Evolutionary conservation across 2,888 invertebrate genomes (phyloP).

Genomic region (Calameuta filiformis): DNA sequence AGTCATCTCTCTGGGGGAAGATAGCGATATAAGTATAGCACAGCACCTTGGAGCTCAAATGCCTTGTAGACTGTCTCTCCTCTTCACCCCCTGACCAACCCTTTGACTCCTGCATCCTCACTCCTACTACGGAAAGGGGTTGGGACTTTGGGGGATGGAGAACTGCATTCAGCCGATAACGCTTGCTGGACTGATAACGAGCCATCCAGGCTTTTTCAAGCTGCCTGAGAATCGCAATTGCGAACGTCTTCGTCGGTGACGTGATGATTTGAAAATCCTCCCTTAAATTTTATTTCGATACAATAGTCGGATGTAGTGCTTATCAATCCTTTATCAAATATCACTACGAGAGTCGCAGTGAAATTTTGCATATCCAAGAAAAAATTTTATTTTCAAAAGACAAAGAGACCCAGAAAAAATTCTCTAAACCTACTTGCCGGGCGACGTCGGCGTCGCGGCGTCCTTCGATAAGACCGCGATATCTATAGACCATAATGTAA

Average conservation of each 20-base stretch:
- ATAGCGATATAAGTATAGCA: slow-evolving; percentile 37
- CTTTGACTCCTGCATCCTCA: slow-evolving; percentile 26
- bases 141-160: slow-evolving; percentile 46
- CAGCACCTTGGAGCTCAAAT: slow-evolving; percentile 46
- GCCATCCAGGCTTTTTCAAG: slow-evolving; percentile 60
- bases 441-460: not conserved
- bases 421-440: not conserved
- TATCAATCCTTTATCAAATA: no score
- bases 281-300: not conserved
- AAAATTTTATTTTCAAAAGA: not conserved
- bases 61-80: slow-evolving; percentile 26
- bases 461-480: not conserved
- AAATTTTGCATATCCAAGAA: not conserved
- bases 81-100: slow-evolving; percentile 17
- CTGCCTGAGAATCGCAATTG: slow-evolving; percentile 6
- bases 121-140: slow-evolving; percentile 27
- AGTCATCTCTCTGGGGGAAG: slow-evolving; percentile 60
- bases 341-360: not conserved
- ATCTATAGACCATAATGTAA: not conserved
- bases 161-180: slow-evolving; percentile 55
- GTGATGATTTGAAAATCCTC: not conserved
- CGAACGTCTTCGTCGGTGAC: slow-evolving; percentile 1
- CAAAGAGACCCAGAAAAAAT: not conserved
- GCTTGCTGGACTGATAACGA: slow-evolving; percentile 57
- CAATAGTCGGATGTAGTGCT: no score